Evolutionary conservation across 35 echinoderm and acorn worm species (phyloP), one percentile per base, ranked within the genome.

Genomic region (Eucidaris tribuloides): DNA sequence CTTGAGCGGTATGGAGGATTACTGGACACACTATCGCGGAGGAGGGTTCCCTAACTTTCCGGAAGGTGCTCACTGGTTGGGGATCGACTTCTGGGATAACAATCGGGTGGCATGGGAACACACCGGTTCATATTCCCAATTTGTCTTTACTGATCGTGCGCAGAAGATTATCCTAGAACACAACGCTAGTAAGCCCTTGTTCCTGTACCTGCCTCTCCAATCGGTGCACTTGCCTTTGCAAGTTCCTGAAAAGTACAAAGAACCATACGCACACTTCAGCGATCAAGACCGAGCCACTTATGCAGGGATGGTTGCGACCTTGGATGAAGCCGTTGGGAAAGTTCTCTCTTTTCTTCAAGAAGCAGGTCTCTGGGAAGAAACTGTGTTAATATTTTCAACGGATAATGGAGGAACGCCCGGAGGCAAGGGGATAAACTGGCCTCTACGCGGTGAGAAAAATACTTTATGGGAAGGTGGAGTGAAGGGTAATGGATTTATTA

Each of bases 381-480:
- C 82, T 22, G 82, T 91, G 3, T 76, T 91, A 14, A 55, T 91
- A 62, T 91, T 91, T 35, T 91, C 89, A 11, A 91, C 89, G 42
- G 89, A 93, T 46, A 93, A 93, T 79, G 91, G 91, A 28, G 91
- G 86, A 57, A 52, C 79, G 39, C 68, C 83, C 42, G 14, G 14
- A 7, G n/a, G 65, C 14, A 86, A 86, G 3, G 91, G 91, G 9
- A 93, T 79, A 35, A 93, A 89, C 43, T 93, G 91, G 91, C 91
- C 91, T 20, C 43, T 93, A 25, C 65, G 91, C 54, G 91, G 91
- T 7, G 89, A 50, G 70, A 93, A 93, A 57, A 46, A 58, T 59
- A 81, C 91, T 1, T 83, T 79, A 57, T 93, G 91, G 91, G 91
- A 93, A 68, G 91, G 91, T 3, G 91, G 91, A 4, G 44, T 93